phyloP scores from a whole-genome alignment of 2,797 vertebrate genomes.

The Spinibarbus caldwelli region DNA sequence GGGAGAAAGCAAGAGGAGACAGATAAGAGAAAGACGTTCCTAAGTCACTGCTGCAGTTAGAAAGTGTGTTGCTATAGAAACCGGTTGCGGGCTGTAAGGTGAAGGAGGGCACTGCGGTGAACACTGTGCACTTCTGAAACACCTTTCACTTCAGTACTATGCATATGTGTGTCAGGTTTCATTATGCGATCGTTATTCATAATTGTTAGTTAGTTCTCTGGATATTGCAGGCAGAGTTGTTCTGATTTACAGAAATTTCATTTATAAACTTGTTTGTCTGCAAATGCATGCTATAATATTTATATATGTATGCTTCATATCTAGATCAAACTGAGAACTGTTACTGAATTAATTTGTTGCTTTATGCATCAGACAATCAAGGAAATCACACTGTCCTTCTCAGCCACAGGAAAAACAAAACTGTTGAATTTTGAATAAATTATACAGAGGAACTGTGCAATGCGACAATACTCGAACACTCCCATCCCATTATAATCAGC shows the following conservation, averaged over 20 bases:
- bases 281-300: neutral
- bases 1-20: neutral
- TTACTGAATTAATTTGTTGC: neutral
- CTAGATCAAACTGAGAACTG: conserved; percentile 5
- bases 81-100: conserved; percentile 21
- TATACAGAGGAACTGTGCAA: conserved; percentile 6
- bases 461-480: conserved; percentile 11
- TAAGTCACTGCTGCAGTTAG: conserved; percentile 29
- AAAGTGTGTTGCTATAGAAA: conserved; percentile 42
- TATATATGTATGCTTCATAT: neutral
- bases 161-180: neutral
- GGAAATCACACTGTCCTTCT: conserved; percentile 13
- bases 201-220: neutral
- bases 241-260: neutral
- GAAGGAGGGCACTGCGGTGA: conserved; percentile 18
- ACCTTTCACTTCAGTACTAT: neutral
- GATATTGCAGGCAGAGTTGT: too few species aligned
- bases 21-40: conserved; percentile 3
- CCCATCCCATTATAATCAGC: conserved; percentile 6
- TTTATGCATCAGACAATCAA: conserved; percentile 13
- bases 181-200: neutral
- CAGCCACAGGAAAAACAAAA: conserved; percentile 26
- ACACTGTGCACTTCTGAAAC: neutral
- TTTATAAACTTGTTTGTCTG: neutral
- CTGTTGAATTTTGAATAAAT: conserved; percentile 32